Evolutionary conservation across 2,888 invertebrate species (phyloP).

Genomic region (Hypselothyrea guttata): DNA sequence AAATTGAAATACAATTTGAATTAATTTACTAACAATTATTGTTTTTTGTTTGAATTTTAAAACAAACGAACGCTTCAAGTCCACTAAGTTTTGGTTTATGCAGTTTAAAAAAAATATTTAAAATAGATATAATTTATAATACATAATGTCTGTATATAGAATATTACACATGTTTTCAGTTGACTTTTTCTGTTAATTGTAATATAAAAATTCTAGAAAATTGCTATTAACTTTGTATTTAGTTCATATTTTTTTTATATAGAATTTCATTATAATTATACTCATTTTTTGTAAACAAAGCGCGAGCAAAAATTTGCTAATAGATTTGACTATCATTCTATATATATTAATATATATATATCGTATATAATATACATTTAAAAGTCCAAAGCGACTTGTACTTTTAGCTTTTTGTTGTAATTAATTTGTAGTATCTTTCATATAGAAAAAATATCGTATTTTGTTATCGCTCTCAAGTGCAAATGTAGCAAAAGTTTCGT

Average conservation of each 20-base stretch:
- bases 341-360: too few species aligned
- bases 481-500: conserved; percentile 39
- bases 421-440: conserved; percentile 48
- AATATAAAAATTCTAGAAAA: conserved; percentile 81
- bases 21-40: conserved; percentile 45
- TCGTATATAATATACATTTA: conserved; percentile 39
- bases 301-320: conserved; percentile 81
- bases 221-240: conserved; percentile 64
- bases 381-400: conserved; percentile 65
- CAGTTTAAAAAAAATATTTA: conserved; percentile 65
- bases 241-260: conserved; percentile 24
- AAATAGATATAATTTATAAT: conserved; percentile 38
- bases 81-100: conserved; percentile 49
- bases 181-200: conserved; percentile 36
- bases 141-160: conserved; percentile 39
- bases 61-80: conserved; percentile 59
- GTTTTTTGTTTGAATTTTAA: conserved; percentile 1
- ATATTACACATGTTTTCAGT: conserved; percentile 49
- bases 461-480: conserved; percentile 47
- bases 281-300: conserved; percentile 73
- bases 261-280: conserved; percentile 16
- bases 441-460: conserved; percentile 74
- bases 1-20: conserved; percentile 47
- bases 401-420: conserved; percentile 37
- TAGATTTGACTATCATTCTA: conserved; percentile 73